Percentiles rank a stretch among this genome's conserved stretches.
Conservation (phyloP, 2,888 invertebrate species). For the Nineta flava region DNA sequence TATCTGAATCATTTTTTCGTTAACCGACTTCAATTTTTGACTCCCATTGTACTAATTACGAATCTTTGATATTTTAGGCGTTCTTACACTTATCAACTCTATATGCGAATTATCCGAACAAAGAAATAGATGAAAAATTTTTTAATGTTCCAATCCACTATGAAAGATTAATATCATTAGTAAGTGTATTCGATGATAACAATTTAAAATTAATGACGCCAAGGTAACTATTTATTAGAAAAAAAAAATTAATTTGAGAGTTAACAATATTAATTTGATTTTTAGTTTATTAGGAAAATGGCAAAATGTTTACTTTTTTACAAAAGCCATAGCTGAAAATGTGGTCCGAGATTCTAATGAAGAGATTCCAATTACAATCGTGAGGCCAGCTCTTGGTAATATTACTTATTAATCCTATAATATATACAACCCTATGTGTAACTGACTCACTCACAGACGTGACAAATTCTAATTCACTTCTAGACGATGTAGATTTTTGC, state of each 20-base stretch:
- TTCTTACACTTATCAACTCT: conserved; percentile 42
- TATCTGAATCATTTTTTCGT: no score
- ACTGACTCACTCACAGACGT: no score
- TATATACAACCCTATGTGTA: no score
- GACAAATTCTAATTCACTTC: no score
- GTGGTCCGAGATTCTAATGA: conserved; percentile 46
- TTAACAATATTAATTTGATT: conserved; percentile 9
- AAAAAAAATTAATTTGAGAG: not conserved
- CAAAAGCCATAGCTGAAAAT: conserved; percentile 78
- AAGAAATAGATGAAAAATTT: conserved; percentile 34
- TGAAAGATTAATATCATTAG: conserved; percentile 31
- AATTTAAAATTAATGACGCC: conserved; percentile 35
- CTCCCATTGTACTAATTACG: no score
- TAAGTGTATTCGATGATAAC: conserved; percentile 34
- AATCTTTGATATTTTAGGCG: conserved; percentile 24
- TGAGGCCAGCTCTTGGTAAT: conserved; percentile 71
- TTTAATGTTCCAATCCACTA: conserved; percentile 35
- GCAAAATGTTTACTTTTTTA: conserved; percentile 85
- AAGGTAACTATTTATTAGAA: conserved; percentile 31
- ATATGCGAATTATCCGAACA: conserved; percentile 34
- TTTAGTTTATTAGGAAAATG: conserved; percentile 48
- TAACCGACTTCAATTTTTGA: no score
- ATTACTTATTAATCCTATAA: conserved; percentile 4
- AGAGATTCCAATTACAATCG: conserved; percentile 64
- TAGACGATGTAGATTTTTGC: no score